Conservation (phyloP, 2,113 vertebrate species). For the Pituophis catenifer region DNA sequence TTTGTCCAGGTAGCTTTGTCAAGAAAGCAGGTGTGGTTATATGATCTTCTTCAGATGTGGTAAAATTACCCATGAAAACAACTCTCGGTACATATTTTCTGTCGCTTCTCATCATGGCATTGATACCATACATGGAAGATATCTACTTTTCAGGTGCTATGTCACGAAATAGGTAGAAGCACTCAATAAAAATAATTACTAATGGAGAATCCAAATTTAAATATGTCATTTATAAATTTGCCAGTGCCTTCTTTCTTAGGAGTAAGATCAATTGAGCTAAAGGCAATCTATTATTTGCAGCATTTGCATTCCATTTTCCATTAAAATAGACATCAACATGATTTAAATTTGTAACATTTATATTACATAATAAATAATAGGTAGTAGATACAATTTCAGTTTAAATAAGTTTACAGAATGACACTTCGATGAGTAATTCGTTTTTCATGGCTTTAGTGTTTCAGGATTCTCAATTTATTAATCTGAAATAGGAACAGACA, state of each 20-base stretch:
- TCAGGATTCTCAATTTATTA: neutral
- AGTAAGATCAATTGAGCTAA: neutral
- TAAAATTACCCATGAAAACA: neutral
- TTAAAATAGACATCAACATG: neutral
- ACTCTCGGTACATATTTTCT: neutral
- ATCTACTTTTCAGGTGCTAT: neutral
- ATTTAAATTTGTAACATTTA: neutral
- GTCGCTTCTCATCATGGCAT: neutral
- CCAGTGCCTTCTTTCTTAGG: neutral
- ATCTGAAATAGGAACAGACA: neutral
- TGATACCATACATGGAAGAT: neutral
- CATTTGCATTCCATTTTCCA: neutral
- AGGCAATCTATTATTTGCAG: neutral
- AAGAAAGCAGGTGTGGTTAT: neutral
- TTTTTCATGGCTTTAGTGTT: neutral
- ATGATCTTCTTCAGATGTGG: neutral
- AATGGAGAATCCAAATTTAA: neutral
- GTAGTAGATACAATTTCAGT: neutral
- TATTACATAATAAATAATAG: neutral
- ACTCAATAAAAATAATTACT: neutral
- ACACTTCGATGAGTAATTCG: neutral
- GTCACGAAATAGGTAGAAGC: neutral
- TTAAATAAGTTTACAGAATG: neutral
- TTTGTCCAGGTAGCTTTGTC: neutral
- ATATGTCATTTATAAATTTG: neutral